Conservation (phyloP, 2,888 invertebrate genomes). For the Camptogramma bilineatum region DNA sequence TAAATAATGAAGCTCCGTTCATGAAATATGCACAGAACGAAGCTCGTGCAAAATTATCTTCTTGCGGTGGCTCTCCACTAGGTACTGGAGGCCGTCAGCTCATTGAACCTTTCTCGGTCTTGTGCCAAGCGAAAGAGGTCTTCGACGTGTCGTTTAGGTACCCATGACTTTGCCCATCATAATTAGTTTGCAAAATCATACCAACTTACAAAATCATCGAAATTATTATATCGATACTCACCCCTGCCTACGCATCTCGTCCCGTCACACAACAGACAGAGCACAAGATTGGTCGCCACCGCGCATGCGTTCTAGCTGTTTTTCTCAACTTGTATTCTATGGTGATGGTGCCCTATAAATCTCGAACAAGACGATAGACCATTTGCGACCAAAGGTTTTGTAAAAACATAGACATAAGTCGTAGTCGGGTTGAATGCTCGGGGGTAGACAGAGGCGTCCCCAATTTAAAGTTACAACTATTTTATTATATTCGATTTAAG, state of each 20-base stretch:
- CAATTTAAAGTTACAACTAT: slow-evolving; percentile 30
- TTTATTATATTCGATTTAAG: slow-evolving; percentile 8
- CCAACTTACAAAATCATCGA: slow-evolving; percentile 28
- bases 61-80: too few species aligned
- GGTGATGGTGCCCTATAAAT: slow-evolving; percentile 59
- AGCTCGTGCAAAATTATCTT: too few species aligned
- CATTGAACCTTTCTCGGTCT: too few species aligned
- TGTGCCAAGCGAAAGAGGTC: too few species aligned
- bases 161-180: too few species aligned
- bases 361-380: slow-evolving; percentile 48
- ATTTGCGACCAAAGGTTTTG: slow-evolving; percentile 56
- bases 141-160: too few species aligned
- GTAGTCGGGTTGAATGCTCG: slow-evolving; percentile 29
- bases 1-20: too few species aligned
- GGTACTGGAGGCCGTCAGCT: too few species aligned
- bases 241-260: slow-evolving; percentile 50
- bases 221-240: slow-evolving; percentile 45
- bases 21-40: too few species aligned
- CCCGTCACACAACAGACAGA: slow-evolving; percentile 56
- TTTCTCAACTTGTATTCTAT: slow-evolving; percentile 59
- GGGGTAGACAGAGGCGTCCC: slow-evolving; percentile 7
- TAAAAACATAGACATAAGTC: slow-evolving; percentile 58
- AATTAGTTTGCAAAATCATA: too few species aligned
- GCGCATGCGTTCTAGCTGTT: slow-evolving; percentile 74
- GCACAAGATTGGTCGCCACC: slow-evolving; percentile 63